Evolutionary conservation across 2,797 vertebrate genomes (phyloP).

Genomic region (Chaunax sp.): DNA sequence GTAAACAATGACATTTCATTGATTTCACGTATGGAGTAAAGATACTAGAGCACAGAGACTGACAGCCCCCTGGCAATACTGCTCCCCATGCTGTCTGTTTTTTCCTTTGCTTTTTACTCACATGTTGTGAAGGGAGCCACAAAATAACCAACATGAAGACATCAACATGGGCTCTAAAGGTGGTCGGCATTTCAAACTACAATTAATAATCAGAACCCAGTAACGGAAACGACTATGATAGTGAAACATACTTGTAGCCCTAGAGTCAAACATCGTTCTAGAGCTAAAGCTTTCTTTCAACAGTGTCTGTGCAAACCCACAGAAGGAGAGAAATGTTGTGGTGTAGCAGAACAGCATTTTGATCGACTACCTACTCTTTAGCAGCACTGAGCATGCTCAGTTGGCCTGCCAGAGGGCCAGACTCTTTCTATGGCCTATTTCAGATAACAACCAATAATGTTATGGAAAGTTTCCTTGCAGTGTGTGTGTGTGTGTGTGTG

Average conservation of each 20-base stretch:
- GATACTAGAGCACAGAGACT: no score
- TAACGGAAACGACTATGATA: neutral
- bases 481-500: slow-evolving; percentile 5
- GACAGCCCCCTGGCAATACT: neutral
- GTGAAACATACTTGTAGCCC: slow-evolving; percentile 4
- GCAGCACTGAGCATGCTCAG: slow-evolving; percentile 85
- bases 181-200: neutral
- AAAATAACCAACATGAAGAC: neutral
- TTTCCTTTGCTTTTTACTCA: neutral
- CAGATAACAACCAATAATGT: slow-evolving; percentile 74
- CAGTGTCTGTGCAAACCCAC: slow-evolving; percentile 18
- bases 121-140: slow-evolving; percentile 2
- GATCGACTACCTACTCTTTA: slow-evolving; percentile 60
- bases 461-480: slow-evolving; percentile 66
- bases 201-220: neutral
- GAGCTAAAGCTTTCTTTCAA: neutral
- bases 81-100: neutral
- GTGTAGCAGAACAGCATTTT: slow-evolving; percentile 50
- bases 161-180: neutral
- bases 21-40: no score
- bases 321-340: slow-evolving; percentile 22
- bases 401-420: slow-evolving; percentile 74
- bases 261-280: neutral
- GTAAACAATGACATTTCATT: no score
- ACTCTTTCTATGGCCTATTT: slow-evolving; percentile 87